Evolutionary conservation across 2,113 vertebrate genomes (phyloP).

Genomic region (Apteryx mantelli): DNA sequence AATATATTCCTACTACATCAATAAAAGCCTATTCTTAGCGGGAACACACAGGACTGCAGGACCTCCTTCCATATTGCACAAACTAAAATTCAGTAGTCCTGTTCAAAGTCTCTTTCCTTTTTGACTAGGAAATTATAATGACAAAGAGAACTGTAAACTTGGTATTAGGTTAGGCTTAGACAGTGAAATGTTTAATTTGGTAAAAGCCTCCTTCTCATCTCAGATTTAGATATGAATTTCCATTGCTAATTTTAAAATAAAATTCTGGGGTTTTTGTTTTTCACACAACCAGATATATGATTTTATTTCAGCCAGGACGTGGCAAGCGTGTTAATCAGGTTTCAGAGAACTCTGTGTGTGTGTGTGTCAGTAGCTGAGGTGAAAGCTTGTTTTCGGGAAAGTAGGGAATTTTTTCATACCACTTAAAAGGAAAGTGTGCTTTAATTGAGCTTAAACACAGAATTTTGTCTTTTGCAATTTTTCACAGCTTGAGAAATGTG

Average conservation of each 20-base stretch:
- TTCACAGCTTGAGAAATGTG: constrained; percentile 93
- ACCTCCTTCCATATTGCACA: background rate
- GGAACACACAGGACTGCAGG: background rate
- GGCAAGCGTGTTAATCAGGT: background rate
- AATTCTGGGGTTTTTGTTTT: background rate
- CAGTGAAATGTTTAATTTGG: background rate
- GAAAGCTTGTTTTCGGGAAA: background rate
- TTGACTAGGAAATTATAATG: background rate
- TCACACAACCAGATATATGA: background rate
- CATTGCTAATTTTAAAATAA: background rate
- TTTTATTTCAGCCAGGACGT: background rate
- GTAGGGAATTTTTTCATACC: background rate
- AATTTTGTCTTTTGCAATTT: background rate
- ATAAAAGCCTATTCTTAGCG: background rate
- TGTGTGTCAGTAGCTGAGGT: background rate
- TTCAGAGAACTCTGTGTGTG: background rate
- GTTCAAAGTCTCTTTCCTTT: background rate
- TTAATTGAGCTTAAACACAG: background rate
- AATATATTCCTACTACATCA: background rate
- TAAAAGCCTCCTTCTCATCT: fast-evolving
- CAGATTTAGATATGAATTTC: background rate
- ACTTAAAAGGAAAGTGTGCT: background rate
- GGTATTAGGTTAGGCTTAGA: background rate
- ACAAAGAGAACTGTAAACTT: background rate
- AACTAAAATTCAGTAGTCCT: background rate